Evolutionary conservation across 1,140 invertebrate species (phyloP).

Genomic region (Diorhabda sublineata): DNA sequence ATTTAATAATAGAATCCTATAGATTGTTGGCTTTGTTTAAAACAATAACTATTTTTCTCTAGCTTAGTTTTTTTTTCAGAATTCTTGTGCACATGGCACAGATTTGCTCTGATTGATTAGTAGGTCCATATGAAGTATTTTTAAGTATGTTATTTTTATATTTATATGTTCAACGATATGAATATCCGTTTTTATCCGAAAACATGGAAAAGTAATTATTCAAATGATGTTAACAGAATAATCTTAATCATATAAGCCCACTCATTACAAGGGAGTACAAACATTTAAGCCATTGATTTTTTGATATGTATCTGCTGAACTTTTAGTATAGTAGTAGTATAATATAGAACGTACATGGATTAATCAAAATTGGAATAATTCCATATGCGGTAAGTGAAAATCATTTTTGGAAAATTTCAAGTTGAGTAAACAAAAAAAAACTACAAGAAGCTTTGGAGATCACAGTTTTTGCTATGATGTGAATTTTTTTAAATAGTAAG

Average conservation of each 20-base stretch:
- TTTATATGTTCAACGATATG: too few species aligned
- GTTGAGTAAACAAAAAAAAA: slow-evolving; percentile 1
- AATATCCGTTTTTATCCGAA: neutral
- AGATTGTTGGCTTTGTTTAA: too few species aligned
- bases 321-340: neutral
- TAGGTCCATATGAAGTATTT: too few species aligned
- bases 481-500: slow-evolving; percentile 7
- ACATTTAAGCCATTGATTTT: slow-evolving; percentile 24
- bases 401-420: too few species aligned
- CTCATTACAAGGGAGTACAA: slow-evolving; percentile 23
- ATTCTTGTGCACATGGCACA: too few species aligned
- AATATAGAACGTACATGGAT: neutral
- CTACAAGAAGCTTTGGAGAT: neutral
- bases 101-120: too few species aligned
- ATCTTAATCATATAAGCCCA: slow-evolving; percentile 23
- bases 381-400: too few species aligned
- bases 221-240: slow-evolving; percentile 18
- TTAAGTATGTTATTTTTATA: too few species aligned
- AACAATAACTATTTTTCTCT: too few species aligned
- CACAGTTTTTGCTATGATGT: slow-evolving; percentile 4
- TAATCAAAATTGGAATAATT: too few species aligned
- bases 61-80: too few species aligned
- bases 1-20: too few species aligned
- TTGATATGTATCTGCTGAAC: slow-evolving; percentile 15
- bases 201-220: slow-evolving; percentile 27